These are phyloP conservation scores for Trichonephila clavata DNA, from an alignment of 1,140 invertebrate genomes.

Conservation along the genomic window DNA sequence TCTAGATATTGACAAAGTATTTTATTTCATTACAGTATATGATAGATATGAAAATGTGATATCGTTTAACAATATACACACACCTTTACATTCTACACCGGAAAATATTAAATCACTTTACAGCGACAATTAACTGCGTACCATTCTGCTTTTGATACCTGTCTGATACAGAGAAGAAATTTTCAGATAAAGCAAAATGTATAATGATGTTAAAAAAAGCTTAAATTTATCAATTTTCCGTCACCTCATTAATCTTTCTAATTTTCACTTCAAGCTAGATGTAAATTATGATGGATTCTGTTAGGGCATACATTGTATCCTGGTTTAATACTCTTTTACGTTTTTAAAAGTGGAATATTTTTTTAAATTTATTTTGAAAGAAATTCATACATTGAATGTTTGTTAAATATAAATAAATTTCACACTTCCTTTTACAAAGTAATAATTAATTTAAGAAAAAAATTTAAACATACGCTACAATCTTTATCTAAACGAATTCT, in stretches of 20 bases:
- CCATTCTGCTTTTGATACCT: slow-evolving; percentile 1
- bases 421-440: not conserved
- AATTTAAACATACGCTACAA: no score
- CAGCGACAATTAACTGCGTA: not conserved
- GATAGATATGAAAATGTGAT: not conserved
- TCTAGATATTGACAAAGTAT: no score
- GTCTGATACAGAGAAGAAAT: slow-evolving; percentile 16
- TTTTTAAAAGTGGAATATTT: not conserved
- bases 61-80: not conserved
- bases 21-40: not conserved
- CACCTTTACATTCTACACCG: not conserved
- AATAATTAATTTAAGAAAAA: no score
- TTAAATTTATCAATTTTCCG: not conserved
- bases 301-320: not conserved
- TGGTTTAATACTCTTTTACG: not conserved
- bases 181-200: not conserved
- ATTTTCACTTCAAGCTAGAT: not conserved
- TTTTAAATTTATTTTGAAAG: not conserved
- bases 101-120: not conserved
- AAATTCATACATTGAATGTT: not conserved
- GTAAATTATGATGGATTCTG: slow-evolving; percentile 27
- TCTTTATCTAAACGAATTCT: no score
- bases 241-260: slow-evolving; percentile 18
- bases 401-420: not conserved
- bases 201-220: not conserved